Percentiles rank a stretch among this genome's conserved stretches.
phyloP scores from a whole-genome alignment of 2,113 vertebrate species.

The Plotosus lineatus region DNA sequence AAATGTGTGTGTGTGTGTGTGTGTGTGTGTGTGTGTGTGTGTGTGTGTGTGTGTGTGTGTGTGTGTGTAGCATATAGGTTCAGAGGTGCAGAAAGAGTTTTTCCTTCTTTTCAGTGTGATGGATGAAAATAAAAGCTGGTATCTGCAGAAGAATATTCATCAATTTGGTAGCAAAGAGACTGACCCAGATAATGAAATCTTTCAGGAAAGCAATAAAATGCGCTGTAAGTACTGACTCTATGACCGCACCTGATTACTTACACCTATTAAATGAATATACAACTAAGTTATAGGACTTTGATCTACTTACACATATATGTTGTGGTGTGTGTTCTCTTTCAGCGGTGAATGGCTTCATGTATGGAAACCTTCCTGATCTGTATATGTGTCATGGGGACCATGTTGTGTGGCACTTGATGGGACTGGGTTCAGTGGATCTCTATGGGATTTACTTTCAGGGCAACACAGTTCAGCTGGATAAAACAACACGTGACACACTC shows the following conservation, averaged over 20 bases:
- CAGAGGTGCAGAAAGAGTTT: constrained; percentile 83
- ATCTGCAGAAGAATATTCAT: constrained; percentile 79
- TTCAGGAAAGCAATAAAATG: constrained; percentile 91
- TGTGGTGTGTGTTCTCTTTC: constrained; percentile 31
- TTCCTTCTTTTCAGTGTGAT: constrained; percentile 90
- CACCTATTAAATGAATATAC: neutral
- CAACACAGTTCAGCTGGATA: constrained; percentile 82
- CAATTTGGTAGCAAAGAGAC: constrained; percentile 66
- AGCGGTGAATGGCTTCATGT: constrained; percentile 92
- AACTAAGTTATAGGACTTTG: neutral
- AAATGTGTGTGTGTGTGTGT: neutral
- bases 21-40: neutral
- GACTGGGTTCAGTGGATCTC: constrained; percentile 86
- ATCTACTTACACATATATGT: neutral
- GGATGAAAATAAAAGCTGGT: constrained; percentile 93
- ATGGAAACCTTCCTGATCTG: constrained; percentile 84
- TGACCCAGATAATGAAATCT: constrained; percentile 66
- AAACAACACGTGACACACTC: constrained; percentile 81
- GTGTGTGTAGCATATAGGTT: constrained; percentile 65
- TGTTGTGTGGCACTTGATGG: constrained; percentile 87
- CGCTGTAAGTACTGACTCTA: constrained; percentile 74
- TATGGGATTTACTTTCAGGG: constrained; percentile 90
- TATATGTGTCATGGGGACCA: constrained; percentile 83
- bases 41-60: neutral
- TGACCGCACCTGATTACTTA: neutral